Base-by-base conservation (phyloP, 1,140 invertebrate species). In the Dendrolimus punctatus region DNA sequence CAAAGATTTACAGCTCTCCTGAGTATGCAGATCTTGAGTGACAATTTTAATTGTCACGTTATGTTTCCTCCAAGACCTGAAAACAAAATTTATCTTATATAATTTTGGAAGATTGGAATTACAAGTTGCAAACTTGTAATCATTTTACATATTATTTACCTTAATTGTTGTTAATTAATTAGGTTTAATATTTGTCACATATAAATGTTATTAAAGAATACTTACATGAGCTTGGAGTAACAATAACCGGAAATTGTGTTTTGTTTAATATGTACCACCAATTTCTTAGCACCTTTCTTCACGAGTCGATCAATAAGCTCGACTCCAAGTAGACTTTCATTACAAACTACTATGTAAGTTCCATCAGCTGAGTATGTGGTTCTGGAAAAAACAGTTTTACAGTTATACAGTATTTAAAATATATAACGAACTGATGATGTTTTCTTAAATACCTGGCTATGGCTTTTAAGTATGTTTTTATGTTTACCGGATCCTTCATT, bases 1-100 rank as follows among this genome's bases (percentile, higher is more conserved):
- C 36, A 69, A 23, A 23, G 68, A 57, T 8, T 42, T 39, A 9
- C 62, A 65, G 42, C 60, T 58, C 56, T 69, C 55, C 44, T 67
- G 60, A 5, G 60, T 58, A 48, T 61, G 38, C 9, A 67, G 43
- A 39, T 61, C 58, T 39, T 61, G 57, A 1, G 52, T 45, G 4
- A 50, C 54, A 7, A 61, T 44, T 49, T 56, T 55, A 44, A 60
- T 7, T 2, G 52, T 47, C 1, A 58, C 55, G 7, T 58, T 58
- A 0, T 42, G 44, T 42, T 62, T 48, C 36, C 53, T 58, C 60
- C 59, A 62, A 4, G 51, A 46, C 5, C 63, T 65, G 44, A 45
- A 45, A 57, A 51, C 10, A 36, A 10, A 40, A 50, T 50, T 46
- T 51, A 23, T 23, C 23, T 23, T 23, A n/a, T n/a, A n/a, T n/a